Conservation (phyloP, 2,888 invertebrate species). For the Coenonympha glycerion region DNA sequence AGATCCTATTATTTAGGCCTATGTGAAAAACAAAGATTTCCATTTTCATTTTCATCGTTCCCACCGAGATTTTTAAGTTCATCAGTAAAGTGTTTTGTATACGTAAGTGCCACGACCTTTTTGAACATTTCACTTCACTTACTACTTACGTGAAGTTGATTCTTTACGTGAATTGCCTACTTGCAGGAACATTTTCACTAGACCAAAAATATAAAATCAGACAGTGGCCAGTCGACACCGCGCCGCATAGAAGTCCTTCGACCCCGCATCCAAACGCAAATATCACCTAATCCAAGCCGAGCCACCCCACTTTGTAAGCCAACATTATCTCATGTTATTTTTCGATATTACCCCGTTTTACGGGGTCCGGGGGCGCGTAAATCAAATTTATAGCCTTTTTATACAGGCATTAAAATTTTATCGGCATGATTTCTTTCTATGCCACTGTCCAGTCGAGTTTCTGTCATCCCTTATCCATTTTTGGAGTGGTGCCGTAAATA, state of each 20-base stretch:
- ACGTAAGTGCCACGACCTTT: too few relatives aligned
- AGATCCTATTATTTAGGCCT: too few relatives aligned
- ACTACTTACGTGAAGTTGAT: too few relatives aligned
- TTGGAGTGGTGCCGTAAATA: slow-evolving; percentile 21
- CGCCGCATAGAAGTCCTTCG: too few relatives aligned
- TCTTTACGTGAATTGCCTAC: too few relatives aligned
- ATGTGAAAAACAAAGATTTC: too few relatives aligned
- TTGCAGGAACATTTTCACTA: too few relatives aligned
- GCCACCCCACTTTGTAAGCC: slow-evolving; percentile 60
- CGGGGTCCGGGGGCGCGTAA: slow-evolving; percentile 62
- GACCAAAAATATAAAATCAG: slow-evolving; percentile 9
- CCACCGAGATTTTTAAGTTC: too few relatives aligned
- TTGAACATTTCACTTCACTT: too few relatives aligned
- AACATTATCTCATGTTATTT: slow-evolving; percentile 73
- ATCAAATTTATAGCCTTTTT: slow-evolving; percentile 75
- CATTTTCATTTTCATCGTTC: too few relatives aligned
- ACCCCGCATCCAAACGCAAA: slow-evolving; percentile 27
- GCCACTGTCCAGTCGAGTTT: slow-evolving; percentile 58
- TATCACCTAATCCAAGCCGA: slow-evolving; percentile 54
- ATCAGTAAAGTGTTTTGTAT: too few relatives aligned
- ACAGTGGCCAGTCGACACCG: slow-evolving; percentile 15
- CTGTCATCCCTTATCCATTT: slow-evolving; percentile 44
- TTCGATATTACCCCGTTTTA: slow-evolving; percentile 72
- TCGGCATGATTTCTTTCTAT: slow-evolving; percentile 68
- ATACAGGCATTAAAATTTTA: slow-evolving; percentile 74